These are phyloP conservation scores for Rhyacophila evoluta DNA, from an alignment of 2,888 invertebrate genomes.

Conservation along the genomic window DNA sequence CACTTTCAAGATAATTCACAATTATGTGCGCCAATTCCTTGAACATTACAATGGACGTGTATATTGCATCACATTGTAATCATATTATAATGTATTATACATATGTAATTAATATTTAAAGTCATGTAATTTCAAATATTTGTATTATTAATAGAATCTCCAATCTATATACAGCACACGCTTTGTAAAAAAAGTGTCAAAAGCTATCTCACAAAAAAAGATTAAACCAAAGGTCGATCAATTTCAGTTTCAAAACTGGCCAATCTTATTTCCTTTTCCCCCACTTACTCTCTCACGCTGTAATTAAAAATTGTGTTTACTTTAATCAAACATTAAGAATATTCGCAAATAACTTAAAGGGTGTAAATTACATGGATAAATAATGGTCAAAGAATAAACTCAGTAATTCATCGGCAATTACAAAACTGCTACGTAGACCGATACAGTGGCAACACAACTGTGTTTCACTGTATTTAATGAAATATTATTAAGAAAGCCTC, in stretches of 20 bases:
- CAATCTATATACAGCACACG: not conserved
- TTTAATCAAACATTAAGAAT: too few relatives aligned
- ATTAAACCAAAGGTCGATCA: constrained; percentile 15
- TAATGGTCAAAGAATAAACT: too few relatives aligned
- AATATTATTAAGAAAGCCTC: too few relatives aligned
- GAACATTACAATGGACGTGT: not conserved
- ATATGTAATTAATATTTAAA: not conserved
- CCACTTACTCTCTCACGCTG: too few relatives aligned
- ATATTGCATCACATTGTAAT: constrained; percentile 7
- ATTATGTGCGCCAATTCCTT: not conserved
- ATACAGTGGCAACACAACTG: too few relatives aligned
- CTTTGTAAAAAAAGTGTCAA: not conserved
- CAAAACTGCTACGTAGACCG: too few relatives aligned
- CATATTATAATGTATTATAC: not conserved
- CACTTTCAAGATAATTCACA: not conserved
- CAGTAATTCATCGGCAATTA: too few relatives aligned
- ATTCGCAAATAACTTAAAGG: too few relatives aligned
- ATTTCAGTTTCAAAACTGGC: too few relatives aligned
- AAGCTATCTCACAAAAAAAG: not conserved
- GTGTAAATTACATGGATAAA: too few relatives aligned
- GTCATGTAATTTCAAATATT: not conserved
- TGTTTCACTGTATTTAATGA: too few relatives aligned
- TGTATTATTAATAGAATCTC: not conserved
- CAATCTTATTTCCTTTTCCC: not conserved
- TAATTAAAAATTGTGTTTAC: too few relatives aligned